phyloP scores from a whole-genome alignment of 2,888 invertebrate genomes.

The Brachypterus glaber region DNA sequence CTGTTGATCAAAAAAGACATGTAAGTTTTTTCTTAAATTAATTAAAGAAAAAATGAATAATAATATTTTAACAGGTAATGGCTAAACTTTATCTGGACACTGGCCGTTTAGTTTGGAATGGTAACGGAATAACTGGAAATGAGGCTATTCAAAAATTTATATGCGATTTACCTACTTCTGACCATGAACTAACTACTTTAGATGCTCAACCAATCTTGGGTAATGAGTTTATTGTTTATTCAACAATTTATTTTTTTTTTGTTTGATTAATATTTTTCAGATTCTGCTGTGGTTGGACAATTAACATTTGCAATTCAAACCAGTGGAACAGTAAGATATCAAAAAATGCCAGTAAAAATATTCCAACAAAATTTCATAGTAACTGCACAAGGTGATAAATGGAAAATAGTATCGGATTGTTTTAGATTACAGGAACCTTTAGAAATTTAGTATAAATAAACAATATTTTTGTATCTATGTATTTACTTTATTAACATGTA shows the following conservation, averaged over 20 bases:
- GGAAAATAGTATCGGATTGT: conserved; percentile 88
- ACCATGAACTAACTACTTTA: conserved; percentile 65
- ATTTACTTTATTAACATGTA: background rate
- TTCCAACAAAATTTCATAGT: conserved; percentile 83
- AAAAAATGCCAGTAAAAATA: conserved; percentile 49
- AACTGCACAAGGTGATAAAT: conserved; percentile 79
- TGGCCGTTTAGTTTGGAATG: conserved; percentile 87
- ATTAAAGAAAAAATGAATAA: conserved; percentile 6
- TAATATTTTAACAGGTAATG: conserved; percentile 49
- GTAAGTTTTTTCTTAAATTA: conserved; percentile 39
- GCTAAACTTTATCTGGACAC: conserved; percentile 73
- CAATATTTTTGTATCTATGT: background rate
- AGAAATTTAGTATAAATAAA: conserved; percentile 13
- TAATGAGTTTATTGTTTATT: conserved; percentile 28
- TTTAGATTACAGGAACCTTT: conserved; percentile 63
- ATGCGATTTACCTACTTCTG: conserved; percentile 71
- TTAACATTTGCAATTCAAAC: conserved; percentile 75
- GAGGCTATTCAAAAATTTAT: conserved; percentile 80
- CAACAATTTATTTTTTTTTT: background rate
- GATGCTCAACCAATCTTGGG: conserved; percentile 79
- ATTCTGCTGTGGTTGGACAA: conserved; percentile 65
- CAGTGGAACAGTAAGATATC: conserved; percentile 72
- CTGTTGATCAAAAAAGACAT: conserved; percentile 78
- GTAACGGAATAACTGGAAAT: conserved; percentile 71
- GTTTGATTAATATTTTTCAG: conserved; percentile 37